These are phyloP conservation scores for Drosophila melanogaster DNA, from an alignment of 1,140 invertebrate genomes.

Conservation along the genomic window Release_6_plus_ISO1_MT NT_033777.3:30963001-30963500, in stretches of 20 bases:
- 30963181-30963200: constrained; percentile 55
- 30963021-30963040: constrained; percentile 73
- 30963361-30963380: constrained; percentile 64
- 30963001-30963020: constrained; percentile 58
- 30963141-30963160: constrained; percentile 59
- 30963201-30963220: constrained; percentile 22
- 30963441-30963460: constrained; percentile 56
- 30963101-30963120: constrained; percentile 8
- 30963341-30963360: constrained; percentile 66
- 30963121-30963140: constrained; percentile 31
- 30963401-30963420: constrained; percentile 64
- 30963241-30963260: constrained; percentile 39
- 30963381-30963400: constrained; percentile 78
- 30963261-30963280: constrained; percentile 31
- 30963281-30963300: constrained; percentile 14
- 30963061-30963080: constrained; percentile 20
- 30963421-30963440: constrained; percentile 7
- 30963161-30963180: constrained; percentile 56
- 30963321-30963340: constrained; percentile 80
- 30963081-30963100: constrained; percentile 27
- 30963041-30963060: constrained; percentile 69
- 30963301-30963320: constrained; percentile 67
- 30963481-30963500: constrained; percentile 94
- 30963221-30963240: constrained; percentile 25
- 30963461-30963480: constrained; percentile 33